Conservation (phyloP, 2,797 vertebrate genomes). For the Tarsius wallacei region DNA sequence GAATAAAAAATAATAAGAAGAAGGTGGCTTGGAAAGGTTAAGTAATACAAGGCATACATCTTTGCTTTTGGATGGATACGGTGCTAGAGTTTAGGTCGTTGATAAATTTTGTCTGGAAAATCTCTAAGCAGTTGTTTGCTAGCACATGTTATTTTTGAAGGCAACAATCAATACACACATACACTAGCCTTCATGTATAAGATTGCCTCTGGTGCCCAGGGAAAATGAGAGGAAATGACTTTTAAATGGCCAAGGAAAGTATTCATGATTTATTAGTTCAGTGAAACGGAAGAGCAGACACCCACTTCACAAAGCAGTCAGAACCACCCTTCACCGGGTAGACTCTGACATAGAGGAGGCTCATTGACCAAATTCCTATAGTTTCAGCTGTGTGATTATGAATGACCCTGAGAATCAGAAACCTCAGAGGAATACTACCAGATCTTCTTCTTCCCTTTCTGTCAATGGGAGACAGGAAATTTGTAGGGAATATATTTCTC, state of each 20-base stretch:
- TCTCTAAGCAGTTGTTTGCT: constrained; percentile 76
- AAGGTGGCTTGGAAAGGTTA: constrained; percentile 82
- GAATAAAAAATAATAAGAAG: constrained; percentile 76
- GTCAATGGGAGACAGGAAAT: constrained; percentile 56
- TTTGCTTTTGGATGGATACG: constrained; percentile 79
- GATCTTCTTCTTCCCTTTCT: constrained; percentile 11
- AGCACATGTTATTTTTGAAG: constrained; percentile 65
- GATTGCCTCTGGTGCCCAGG: constrained; percentile 67
- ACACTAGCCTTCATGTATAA: constrained; percentile 25
- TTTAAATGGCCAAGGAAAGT: constrained; percentile 77
- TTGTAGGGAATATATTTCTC: constrained; percentile 46
- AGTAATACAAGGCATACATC: constrained; percentile 76
- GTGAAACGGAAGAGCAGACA: constrained; percentile 64
- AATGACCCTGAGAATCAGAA: constrained; percentile 3
- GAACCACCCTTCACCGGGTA: constrained; percentile 58
- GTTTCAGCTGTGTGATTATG: neutral
- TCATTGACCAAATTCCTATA: constrained; percentile 4
- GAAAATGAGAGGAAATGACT: constrained; percentile 82
- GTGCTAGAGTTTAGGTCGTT: constrained; percentile 64
- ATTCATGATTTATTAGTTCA: constrained; percentile 79
- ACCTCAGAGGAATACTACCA: neutral
- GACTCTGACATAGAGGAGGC: neutral
- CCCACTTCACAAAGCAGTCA: constrained; percentile 47
- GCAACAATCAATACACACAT: constrained; percentile 23
- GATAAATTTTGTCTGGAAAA: constrained; percentile 77